Base-by-base conservation (phyloP, 1,140 invertebrate genomes). In the Apis cerana region DNA sequence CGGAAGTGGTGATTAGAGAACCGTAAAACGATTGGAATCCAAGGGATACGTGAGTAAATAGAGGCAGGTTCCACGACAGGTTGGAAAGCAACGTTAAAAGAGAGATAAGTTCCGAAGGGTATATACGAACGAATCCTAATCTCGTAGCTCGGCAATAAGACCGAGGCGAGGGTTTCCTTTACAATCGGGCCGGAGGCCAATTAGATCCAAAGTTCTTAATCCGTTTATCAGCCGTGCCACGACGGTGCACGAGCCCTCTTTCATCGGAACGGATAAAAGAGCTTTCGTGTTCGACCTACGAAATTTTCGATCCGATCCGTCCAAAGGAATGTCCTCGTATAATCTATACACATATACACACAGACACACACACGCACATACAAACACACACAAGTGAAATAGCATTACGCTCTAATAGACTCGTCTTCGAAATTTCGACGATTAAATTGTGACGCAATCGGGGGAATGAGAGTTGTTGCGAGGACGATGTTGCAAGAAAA, bases 131-230 rank as follows among this genome's bases (percentile, higher is more conserved):
- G 74, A 78, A 88, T 88, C 80, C 80, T 88, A 88, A 88, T 88
- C 87, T 88, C 68, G n/a, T 27, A 43, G 65, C 71, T 72, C 33
- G 78, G 79, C 83, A 80, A 80, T 79, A 80, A 87, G 82, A 19
- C 77, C 61, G 61, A 2, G 84, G 59, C 69, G 85, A 84, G 75
- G 85, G 78, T 88, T 85, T 88, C 82, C 84, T 87, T 88, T 88
- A 88, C 85, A 82, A 88, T 88, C 86, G 86, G 78, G 17, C 83
- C 75, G 69, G 77, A 52, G 70, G 79, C 86, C 86, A 89, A 88
- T 88, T 89, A 89, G 87, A 88, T 88, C 70, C 80, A n/a, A 89
- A 85, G 67, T 89, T 89, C 82, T 87, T 85, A 89, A 89, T 89
- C 88, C 88, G 83, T 89, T 89, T 89, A 89, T 89, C 88, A 85